Conservation (phyloP, 2,113 vertebrate genomes). For the Cepphus grylle region DNA sequence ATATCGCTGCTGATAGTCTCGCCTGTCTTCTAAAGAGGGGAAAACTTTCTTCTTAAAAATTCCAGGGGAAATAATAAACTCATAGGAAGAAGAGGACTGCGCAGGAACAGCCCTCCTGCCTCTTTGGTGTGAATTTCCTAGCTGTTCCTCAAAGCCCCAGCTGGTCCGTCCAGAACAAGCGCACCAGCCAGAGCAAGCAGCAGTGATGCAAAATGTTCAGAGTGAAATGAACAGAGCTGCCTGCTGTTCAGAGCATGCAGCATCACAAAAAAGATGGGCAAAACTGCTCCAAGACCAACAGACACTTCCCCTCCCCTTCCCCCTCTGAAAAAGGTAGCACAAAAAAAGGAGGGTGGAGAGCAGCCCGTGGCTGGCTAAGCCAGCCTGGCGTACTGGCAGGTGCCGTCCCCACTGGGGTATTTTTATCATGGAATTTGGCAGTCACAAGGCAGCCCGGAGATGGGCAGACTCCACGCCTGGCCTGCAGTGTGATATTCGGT, state of each 20-base stretch:
- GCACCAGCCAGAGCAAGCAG: background rate
- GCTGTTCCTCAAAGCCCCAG: background rate
- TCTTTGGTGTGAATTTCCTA: background rate
- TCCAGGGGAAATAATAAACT: background rate
- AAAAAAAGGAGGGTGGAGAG: background rate
- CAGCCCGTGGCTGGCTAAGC: background rate
- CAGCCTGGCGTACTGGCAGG: background rate
- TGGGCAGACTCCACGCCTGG: background rate
- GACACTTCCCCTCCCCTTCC: background rate
- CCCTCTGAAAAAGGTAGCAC: background rate
- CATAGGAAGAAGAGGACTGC: background rate
- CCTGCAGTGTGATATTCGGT: background rate
- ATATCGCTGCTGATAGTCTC: constrained; percentile 34
- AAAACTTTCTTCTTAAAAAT: background rate
- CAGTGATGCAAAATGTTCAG: fast-evolving
- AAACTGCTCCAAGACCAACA: background rate
- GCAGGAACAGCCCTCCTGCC: background rate
- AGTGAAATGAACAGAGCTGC: background rate
- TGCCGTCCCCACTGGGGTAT: background rate
- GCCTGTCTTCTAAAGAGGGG: background rate
- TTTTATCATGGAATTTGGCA: constrained; percentile 49
- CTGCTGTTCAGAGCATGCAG: background rate
- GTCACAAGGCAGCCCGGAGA: background rate
- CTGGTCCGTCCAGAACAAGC: background rate
- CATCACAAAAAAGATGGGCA: background rate